phyloP scores from a whole-genome alignment of 2,113 vertebrate species.

The Menura novaehollandiae region DNA sequence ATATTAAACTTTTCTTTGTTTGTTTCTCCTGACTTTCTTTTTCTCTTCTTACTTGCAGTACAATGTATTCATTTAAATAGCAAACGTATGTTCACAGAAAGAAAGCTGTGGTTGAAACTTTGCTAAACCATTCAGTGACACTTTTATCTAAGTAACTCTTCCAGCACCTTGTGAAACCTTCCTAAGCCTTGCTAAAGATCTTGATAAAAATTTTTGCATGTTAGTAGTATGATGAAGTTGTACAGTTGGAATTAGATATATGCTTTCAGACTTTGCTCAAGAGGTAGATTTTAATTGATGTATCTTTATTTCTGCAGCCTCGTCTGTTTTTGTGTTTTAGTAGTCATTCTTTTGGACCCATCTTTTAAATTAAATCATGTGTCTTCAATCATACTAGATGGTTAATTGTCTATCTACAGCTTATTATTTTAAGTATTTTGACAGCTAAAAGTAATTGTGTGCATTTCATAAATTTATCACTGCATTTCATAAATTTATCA shows the following conservation, averaged over 20 bases:
- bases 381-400: background rate
- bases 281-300: background rate
- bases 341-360: background rate
- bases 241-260: background rate
- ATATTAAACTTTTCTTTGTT: background rate
- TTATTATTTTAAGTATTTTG: constrained; percentile 54
- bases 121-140: background rate
- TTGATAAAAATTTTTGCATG: background rate
- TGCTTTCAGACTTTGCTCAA: background rate
- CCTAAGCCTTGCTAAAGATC: background rate
- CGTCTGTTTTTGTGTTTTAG: background rate
- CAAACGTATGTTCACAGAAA: background rate
- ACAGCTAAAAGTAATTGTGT: constrained; percentile 28
- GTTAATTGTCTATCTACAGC: constrained; percentile 3
- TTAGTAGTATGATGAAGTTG: background rate
- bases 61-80: background rate
- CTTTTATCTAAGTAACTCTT: background rate
- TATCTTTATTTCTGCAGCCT: background rate
- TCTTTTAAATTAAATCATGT: background rate
- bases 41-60: background rate
- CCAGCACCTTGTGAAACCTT: background rate
- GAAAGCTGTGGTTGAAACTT: background rate
- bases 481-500: constrained; percentile 62
- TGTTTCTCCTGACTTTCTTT: background rate
- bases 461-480: constrained; percentile 59